Base-by-base conservation (phyloP, 2,113 vertebrate species). In the Sphaerodactylus townsendi region DNA sequence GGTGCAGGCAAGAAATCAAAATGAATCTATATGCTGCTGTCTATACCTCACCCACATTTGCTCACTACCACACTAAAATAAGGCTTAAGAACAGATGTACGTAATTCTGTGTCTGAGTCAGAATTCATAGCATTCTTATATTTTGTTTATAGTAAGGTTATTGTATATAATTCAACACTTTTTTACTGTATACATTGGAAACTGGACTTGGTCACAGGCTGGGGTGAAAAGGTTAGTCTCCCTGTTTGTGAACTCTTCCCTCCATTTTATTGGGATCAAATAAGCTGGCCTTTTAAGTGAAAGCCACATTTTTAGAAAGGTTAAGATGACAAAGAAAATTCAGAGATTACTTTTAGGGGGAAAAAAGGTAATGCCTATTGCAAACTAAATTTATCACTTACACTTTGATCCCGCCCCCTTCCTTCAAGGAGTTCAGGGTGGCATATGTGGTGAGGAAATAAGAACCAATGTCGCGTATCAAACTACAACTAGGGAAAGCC, bases 181-280 rank as follows among this genome's bases (percentile, higher is more conserved):
- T 79, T 93, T 87, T 89, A 85, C 90, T 90, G 90, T 0, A 7
- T 46, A 87, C 91, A 90, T 77, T 72, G 84, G 91, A 91, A 89
- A 85, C 82, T 90, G 65, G 4, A 66, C 88, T 78, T 86, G 85
- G 88, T 75, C 23, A 0, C 81, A 84, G 85, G 85, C 75, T 87
- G 69, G 69, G 90, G 85, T 94, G 84, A 92, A 91, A 92, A 93
- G 85, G 88, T 88, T 87, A 90, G 14, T 72, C 66, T 88, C 69
- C 80, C 82, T 85, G 14, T 79, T 88, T 0, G 0, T 13, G 59
- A 85, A 68, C 46, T 59, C 76, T 44, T 87, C 86, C 75, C 68
- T 88, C 79, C 19, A 68, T 77, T 85, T 88, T 65, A 77, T 78
- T 82, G 76, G 69, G 25, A 77, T 39, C 77, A 86, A 80, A 79